Evolutionary conservation across 2,113 vertebrate genomes (phyloP).

Genomic region (Myotis lucifugus): DNA sequence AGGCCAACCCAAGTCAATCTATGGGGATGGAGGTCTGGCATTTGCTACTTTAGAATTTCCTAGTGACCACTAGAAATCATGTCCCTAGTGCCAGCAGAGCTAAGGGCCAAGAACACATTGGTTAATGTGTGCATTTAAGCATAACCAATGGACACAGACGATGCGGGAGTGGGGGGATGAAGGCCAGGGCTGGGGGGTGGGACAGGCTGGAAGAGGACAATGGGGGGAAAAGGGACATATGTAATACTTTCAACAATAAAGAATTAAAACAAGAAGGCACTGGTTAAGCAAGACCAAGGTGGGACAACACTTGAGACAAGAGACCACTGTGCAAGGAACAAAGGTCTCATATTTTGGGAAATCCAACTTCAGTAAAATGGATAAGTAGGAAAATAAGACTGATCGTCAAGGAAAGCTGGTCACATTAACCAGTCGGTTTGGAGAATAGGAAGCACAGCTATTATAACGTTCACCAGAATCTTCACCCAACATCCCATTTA

Average conservation of each 20-base stretch:
- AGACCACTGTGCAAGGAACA: neutral
- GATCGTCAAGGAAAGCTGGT: neutral
- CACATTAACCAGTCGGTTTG: neutral
- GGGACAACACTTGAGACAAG: no score
- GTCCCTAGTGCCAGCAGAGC: neutral
- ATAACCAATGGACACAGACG: neutral
- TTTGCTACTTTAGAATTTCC: neutral
- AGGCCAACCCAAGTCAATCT: neutral
- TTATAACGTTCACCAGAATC: no score
- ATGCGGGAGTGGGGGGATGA: no score
- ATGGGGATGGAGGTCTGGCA: no score
- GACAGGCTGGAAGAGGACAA: no score
- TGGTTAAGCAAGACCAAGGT: neutral
- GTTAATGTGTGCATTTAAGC: neutral
- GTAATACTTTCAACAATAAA: no score
- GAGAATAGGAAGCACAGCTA: neutral
- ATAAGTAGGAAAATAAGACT: no score
- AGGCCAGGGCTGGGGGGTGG: no score
- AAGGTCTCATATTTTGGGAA: neutral
- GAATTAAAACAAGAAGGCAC: neutral
- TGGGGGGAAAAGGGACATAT: no score
- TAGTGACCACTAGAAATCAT: neutral
- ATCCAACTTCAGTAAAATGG: fast-evolving
- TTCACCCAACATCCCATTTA: neutral
- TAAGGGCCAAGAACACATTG: neutral